Evolutionary conservation across 2,113 vertebrate genomes (phyloP), one percentile per base, ranked within the genome.

Genomic region (Scophthalmus maximus): DNA sequence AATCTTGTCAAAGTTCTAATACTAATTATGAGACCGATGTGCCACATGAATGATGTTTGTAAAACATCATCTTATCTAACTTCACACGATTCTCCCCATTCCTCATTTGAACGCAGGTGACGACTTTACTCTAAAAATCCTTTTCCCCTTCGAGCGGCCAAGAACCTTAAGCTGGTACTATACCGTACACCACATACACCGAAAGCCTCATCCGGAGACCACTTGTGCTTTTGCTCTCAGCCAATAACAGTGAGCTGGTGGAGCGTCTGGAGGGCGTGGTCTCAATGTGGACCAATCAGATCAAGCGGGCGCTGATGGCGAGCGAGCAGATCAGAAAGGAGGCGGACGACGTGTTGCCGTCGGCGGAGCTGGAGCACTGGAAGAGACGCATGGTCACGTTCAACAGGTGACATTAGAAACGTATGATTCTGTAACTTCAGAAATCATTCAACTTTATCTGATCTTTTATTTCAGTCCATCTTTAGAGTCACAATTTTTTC

Each of bases 251-350:
- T 12, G 93, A 95, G 59, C 65, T 95, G 73, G 93, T 91, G 82
- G 91, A 94, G 80, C 78, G 73, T 68, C 89, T 95, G 82, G 94
- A 95, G 81, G 83, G 83, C 22, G 89, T 80, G 60, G 60, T 92
- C n/a, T 82, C 51, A 7, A 49, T 71, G 80, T 96, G 95, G 95
- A 83, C 88, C 66, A 92, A 92, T 79, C 94, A 95, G 83, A 95
- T 96, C 61, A 92, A 84, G 65, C 92, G 93, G 67, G 78, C 93
- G 52, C 90, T 96, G 82, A 93, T 87, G 5, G 90, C 95, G 83
- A 93, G 90, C 80, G 92, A 96, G 49, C 94, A 95, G 86, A 91
- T 96, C 67, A 94, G 95, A 84, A 94, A 91, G 86, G 95, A 95
- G 84, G 87, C 93, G 4, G 92, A 94, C 58, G 92, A 95, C 18